A percentile compares a stretch with the other conserved stretches of the same genome.
These are phyloP conservation scores for Ommatoiulus sabulosus DNA, from an alignment of 2,888 invertebrate species.

Conservation along the genomic window DNA sequence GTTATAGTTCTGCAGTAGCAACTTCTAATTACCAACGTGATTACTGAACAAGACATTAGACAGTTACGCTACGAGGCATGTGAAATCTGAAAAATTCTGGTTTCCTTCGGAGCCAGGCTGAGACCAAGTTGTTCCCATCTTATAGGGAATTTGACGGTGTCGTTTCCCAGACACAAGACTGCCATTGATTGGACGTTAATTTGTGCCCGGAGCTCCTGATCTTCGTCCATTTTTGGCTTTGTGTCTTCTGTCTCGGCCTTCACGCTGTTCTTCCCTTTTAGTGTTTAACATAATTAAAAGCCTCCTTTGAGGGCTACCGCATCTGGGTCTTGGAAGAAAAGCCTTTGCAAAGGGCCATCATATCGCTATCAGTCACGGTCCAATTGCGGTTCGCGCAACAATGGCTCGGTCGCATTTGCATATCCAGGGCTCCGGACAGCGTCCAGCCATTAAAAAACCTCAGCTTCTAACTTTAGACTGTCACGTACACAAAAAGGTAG, in stretches of 20 bases:
- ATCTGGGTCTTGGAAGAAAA: constrained; percentile 20
- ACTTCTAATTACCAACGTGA: background rate
- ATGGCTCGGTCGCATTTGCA: background rate
- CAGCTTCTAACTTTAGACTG: constrained; percentile 42
- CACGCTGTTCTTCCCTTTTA: background rate
- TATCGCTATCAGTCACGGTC: constrained; percentile 39
- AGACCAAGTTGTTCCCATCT: background rate
- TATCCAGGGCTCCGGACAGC: constrained; percentile 16
- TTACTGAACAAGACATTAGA: background rate
- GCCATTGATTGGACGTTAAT: constrained; percentile 47
- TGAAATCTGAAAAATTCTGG: background rate
- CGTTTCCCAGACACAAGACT: constrained; percentile 16
- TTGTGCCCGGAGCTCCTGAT: background rate
- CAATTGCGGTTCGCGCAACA: background rate
- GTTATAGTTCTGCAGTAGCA: background rate
- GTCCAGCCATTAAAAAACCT: constrained; percentile 31
- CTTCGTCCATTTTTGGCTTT: background rate
- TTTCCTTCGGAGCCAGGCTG: no score
- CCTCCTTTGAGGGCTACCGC: constrained; percentile 40
- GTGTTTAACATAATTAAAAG: constrained; percentile 1
- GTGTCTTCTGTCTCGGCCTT: background rate
- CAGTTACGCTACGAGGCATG: background rate
- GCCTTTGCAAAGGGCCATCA: constrained; percentile 39
- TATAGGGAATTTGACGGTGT: background rate
- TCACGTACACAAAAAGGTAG: background rate